phyloP scores from a whole-genome alignment of 2,888 invertebrate genomes.

The Lochmaea capreae region DNA sequence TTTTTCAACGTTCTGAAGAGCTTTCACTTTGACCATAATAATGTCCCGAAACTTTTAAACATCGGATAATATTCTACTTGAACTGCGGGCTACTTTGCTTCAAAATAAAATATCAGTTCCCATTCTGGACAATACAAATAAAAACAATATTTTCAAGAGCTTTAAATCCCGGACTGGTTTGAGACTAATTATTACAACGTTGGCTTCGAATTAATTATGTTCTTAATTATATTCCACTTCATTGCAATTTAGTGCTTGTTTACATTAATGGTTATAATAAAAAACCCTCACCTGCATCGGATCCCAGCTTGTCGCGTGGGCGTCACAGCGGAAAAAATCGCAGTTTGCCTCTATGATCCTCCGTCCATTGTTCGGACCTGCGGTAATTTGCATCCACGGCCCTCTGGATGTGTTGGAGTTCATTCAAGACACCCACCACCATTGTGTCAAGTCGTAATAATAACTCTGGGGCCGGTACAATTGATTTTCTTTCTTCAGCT shows the following conservation, averaged over 20 bases:
- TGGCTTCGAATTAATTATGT: neutral
- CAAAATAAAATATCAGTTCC: too few species aligned
- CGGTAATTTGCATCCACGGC: slow-evolving; percentile 59
- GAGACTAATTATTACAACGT: neutral
- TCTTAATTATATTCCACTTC: slow-evolving; percentile 27
- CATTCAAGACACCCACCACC: slow-evolving; percentile 63
- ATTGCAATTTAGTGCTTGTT: slow-evolving; percentile 44
- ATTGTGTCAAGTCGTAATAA: slow-evolving; percentile 60
- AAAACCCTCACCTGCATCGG: slow-evolving; percentile 29
- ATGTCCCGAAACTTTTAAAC: too few species aligned
- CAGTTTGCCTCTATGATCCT: slow-evolving; percentile 48
- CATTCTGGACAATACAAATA: too few species aligned
- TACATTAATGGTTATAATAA: slow-evolving; percentile 15
- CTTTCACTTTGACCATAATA: too few species aligned
- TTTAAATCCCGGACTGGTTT: too few species aligned
- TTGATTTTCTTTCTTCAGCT: slow-evolving; percentile 59
- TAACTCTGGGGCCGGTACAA: slow-evolving; percentile 60
- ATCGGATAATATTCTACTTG: too few species aligned
- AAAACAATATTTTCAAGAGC: too few species aligned
- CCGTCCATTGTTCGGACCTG: slow-evolving; percentile 57
- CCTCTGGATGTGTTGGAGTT: slow-evolving; percentile 62
- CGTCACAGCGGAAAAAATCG: slow-evolving; percentile 47
- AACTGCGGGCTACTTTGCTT: too few species aligned
- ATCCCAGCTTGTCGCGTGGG: slow-evolving; percentile 15
- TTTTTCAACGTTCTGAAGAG: too few species aligned